Evolutionary conservation across 1,140 invertebrate species (phyloP).

Genomic region (Drosophila suzukii): DNA sequence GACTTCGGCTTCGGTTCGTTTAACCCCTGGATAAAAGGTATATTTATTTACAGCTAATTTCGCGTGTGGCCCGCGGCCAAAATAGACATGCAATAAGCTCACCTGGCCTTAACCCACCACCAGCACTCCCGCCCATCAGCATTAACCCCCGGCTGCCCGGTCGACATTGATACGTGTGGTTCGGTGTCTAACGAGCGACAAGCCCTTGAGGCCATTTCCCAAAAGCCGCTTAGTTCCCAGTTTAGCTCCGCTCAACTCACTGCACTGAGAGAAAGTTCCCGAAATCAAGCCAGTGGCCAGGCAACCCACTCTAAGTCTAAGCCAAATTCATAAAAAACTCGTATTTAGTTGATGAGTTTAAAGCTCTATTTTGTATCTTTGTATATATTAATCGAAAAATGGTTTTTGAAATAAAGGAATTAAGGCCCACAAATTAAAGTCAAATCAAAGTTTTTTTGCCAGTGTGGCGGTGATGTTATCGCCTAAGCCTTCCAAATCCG

Average conservation of each 20-base stretch:
- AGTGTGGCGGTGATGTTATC: constrained; percentile 24
- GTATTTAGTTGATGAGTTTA: no score
- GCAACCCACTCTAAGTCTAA: no score
- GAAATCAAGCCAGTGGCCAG: no score
- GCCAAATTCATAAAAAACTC: no score
- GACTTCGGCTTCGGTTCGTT: constrained; percentile 20
- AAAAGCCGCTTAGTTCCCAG: constrained; percentile 54
- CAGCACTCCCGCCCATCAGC: background rate
- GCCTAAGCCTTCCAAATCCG: constrained; percentile 7
- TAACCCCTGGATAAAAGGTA: constrained; percentile 43
- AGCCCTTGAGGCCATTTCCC: constrained; percentile 58
- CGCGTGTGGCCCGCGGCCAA: constrained; percentile 40
- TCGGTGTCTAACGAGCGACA: constrained; percentile 51
- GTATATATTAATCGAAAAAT: no score
- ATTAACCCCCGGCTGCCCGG: constrained; percentile 14
- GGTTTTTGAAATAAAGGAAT: no score
- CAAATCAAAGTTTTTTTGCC: background rate
- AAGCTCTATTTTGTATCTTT: no score
- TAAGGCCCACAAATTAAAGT: background rate
- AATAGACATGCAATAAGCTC: constrained; percentile 55
- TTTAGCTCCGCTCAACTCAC: constrained; percentile 24
- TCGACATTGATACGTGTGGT: constrained; percentile 56
- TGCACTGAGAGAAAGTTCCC: background rate
- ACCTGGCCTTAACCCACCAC: constrained; percentile 1
- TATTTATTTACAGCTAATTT: constrained; percentile 71